Percentiles rank a stretch among this genome's conserved stretches.
These are phyloP conservation scores for Sebastiscus tertius DNA, from an alignment of 2,797 vertebrate genomes.

Conservation along the genomic window DNA sequence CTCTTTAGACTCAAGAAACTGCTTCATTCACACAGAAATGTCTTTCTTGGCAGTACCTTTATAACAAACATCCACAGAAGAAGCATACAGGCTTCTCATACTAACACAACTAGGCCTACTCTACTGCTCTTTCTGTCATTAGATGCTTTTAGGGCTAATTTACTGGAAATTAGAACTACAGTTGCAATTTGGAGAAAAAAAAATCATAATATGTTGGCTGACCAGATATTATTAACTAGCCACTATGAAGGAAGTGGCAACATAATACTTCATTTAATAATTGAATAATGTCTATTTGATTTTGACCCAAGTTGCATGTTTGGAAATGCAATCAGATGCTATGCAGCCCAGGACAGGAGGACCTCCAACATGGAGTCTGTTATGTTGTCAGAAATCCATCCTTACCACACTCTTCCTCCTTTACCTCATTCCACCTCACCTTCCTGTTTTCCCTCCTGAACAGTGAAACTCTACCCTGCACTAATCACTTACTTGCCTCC, in stretches of 20 bases:
- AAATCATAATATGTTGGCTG: not conserved
- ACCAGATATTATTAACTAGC: not conserved
- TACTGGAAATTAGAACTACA: no score
- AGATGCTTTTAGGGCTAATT: not conserved
- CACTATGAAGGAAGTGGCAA: not conserved
- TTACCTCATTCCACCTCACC: conserved; percentile 31
- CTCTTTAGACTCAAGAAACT: not conserved
- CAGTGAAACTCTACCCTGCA: conserved; percentile 45
- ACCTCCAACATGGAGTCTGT: not conserved
- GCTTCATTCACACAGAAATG: not conserved
- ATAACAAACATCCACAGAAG: not conserved
- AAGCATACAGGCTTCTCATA: not conserved
- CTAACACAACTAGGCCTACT: not conserved
- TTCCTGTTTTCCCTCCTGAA: conserved; percentile 37
- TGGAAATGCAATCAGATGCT: not conserved
- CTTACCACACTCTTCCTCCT: not conserved
- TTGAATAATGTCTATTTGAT: not conserved
- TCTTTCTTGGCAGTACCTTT: not conserved
- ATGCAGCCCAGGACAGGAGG: not conserved
- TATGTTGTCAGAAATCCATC: conserved; percentile 15
- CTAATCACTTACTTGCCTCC: conserved; percentile 45
- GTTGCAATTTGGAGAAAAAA: no score
- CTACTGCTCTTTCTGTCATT: not conserved
- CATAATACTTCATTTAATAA: not conserved
- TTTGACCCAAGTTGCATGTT: not conserved